phyloP scores from a whole-genome alignment of 2,888 invertebrate species.

The Scaptomyza reducta region DNA sequence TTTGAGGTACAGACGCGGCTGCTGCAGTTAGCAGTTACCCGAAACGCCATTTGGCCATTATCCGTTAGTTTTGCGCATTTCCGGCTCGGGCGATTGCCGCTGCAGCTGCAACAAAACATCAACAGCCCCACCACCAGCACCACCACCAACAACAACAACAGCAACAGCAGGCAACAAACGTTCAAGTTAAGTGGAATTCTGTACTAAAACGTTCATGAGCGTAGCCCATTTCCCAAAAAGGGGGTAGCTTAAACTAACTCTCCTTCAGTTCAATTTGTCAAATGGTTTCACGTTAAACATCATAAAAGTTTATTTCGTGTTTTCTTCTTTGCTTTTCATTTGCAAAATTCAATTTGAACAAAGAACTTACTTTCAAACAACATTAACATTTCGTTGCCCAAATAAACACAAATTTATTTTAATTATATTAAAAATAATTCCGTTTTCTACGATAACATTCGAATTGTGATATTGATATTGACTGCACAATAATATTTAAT shows the following conservation, averaged over 20 bases:
- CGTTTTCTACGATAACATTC: neutral
- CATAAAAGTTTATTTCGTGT: neutral
- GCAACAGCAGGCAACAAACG: neutral
- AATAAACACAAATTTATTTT: neutral
- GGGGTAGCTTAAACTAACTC: neutral
- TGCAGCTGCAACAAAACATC: slow-evolving; percentile 14
- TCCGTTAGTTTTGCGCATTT: slow-evolving; percentile 79
- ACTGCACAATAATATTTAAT: too few relatives aligned
- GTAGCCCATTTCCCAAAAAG: neutral
- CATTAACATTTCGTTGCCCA: neutral
- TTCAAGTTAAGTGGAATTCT: slow-evolving; percentile 19
- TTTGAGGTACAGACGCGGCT: slow-evolving; percentile 54
- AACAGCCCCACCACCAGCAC: slow-evolving; percentile 4
- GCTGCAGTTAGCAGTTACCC: slow-evolving; percentile 30
- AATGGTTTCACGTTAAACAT: neutral
- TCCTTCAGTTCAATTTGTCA: neutral
- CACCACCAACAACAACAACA: neutral
- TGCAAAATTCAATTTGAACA: neutral
- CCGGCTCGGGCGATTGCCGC: slow-evolving; percentile 66
- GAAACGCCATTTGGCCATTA: slow-evolving; percentile 64
- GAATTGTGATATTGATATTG: too few relatives aligned
- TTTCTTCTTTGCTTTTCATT: neutral
- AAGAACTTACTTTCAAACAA: neutral
- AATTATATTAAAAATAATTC: neutral
- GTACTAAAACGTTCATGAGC: neutral